Evolutionary conservation across 2,113 vertebrate genomes (phyloP), one percentile per base, ranked within the genome.

Genomic region (Lipotes vexillifer): DNA sequence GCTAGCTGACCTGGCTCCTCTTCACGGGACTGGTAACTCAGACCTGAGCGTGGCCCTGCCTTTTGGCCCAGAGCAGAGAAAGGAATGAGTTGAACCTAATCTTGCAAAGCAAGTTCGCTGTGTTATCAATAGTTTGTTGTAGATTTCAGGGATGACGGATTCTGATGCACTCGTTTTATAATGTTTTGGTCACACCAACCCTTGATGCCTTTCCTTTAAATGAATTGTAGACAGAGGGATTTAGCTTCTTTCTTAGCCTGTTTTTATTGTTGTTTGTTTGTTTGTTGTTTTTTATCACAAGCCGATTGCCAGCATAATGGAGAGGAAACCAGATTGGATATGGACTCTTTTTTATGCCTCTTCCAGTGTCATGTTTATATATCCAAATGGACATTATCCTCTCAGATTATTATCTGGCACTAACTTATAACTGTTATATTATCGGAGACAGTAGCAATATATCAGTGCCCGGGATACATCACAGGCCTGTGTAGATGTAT

Each of bases 111-210:
- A 96, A 96, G 83, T 94, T 94, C 95, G 97, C 90, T 95, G 71
- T 96, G 95, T 97, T 87, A 57, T 81, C 80, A 69, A 1, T 90
- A 92, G 88, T 38, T 94, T 71, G 25, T 66, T 15, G 66, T 96
- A 88, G 92, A 57, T 97, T 97, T 97, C 98, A 98, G 98, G 98
- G 98, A 98, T 88, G 82, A 25, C 93, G 89, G 18, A 94, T 78
- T 83, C 66, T 96, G 94, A 98, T 98, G 97, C 98, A 97, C 97
- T 98, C 97, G 41, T 90, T 92, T 97, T 86, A 59, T 59, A 88
- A 94, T 38, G 8, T 92, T 97, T 96, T 84, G 95, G 61, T 96
- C 97, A 13, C 49, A 94, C 41, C 74, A 81, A 97, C 96, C 98
- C 97, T 96, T 87, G 77, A 96, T 97, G 75, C 94, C 61, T 98